Conservation (phyloP, 2,888 invertebrate genomes). For the Rotaria magnacalcarata region DNA sequence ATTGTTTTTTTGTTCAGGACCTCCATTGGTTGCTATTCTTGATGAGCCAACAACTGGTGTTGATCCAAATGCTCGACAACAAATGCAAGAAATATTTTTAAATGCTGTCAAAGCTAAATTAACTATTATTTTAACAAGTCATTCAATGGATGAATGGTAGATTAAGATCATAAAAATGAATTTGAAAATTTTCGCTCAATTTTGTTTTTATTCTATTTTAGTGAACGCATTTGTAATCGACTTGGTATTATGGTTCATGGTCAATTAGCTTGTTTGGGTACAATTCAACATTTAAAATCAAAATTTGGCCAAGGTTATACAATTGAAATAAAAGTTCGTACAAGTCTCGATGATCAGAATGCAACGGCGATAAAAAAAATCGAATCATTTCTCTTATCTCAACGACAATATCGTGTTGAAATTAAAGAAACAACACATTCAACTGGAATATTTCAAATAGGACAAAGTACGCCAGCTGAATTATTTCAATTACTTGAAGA, state of each 20-base stretch:
- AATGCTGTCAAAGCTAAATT: slow-evolving; percentile 54
- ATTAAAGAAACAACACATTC: neutral
- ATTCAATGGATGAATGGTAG: slow-evolving; percentile 70
- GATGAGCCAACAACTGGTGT: slow-evolving; percentile 61
- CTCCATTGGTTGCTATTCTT: slow-evolving; percentile 58
- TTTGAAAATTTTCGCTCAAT: too few species aligned
- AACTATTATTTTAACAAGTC: slow-evolving; percentile 58
- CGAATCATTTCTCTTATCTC: neutral
- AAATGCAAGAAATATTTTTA: slow-evolving; percentile 59
- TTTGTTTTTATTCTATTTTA: neutral
- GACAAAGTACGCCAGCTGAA: neutral
- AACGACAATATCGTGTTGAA: neutral
- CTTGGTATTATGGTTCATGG: slow-evolving; percentile 61
- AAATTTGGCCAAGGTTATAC: slow-evolving; percentile 70
- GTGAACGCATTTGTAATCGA: slow-evolving; percentile 67
- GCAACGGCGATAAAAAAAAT: neutral
- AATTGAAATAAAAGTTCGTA: slow-evolving; percentile 47
- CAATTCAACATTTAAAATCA: slow-evolving; percentile 60
- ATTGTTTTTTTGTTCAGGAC: slow-evolving; percentile 48
- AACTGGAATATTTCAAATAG: neutral
- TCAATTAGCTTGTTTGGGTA: slow-evolving; percentile 58
- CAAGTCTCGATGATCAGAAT: neutral
- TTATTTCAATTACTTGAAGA: slow-evolving; percentile 40
- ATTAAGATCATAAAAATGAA: neutral
- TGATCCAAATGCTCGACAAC: slow-evolving; percentile 59